Evolutionary conservation across 2,888 invertebrate genomes (phyloP).

Genomic region (Troides oblongomaculatus): DNA sequence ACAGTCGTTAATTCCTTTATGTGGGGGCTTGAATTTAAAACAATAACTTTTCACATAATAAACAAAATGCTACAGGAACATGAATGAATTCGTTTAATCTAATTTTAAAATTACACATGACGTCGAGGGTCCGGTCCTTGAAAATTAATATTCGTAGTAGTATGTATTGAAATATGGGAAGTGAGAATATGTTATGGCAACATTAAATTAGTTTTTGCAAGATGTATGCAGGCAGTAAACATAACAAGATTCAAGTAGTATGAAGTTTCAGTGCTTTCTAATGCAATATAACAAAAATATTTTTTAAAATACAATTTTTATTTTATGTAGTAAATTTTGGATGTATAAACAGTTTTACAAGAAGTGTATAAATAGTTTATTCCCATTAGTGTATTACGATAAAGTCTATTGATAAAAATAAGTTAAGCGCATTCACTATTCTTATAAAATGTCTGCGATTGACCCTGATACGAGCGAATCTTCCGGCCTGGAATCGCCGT

Average conservation of each 20-base stretch:
- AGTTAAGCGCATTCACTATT: not conserved
- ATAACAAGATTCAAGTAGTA: not conserved
- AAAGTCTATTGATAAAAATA: not conserved
- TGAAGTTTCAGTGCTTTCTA: not conserved
- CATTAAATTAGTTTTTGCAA: not conserved
- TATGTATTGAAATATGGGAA: not conserved
- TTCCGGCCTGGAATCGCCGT: constrained; percentile 53
- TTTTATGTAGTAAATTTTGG: not conserved
- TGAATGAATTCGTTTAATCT: too few relatives aligned
- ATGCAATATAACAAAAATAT: not conserved
- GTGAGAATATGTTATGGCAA: not conserved
- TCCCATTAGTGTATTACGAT: not conserved
- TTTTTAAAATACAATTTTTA: not conserved
- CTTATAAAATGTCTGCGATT: constrained; percentile 45
- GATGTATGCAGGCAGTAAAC: not conserved
- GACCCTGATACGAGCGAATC: constrained; percentile 62
- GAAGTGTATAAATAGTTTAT: not conserved
- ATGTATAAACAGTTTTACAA: not conserved
- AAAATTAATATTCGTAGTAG: too few relatives aligned
- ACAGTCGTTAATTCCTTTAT: too few relatives aligned
- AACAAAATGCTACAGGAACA: too few relatives aligned
- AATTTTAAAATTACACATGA: not conserved
- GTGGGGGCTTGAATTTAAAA: too few relatives aligned
- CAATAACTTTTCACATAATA: too few relatives aligned
- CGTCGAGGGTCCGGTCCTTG: not conserved